Evolutionary conservation across 2,113 vertebrate genomes (phyloP).

Genomic region (Paratilapia polleni): DNA sequence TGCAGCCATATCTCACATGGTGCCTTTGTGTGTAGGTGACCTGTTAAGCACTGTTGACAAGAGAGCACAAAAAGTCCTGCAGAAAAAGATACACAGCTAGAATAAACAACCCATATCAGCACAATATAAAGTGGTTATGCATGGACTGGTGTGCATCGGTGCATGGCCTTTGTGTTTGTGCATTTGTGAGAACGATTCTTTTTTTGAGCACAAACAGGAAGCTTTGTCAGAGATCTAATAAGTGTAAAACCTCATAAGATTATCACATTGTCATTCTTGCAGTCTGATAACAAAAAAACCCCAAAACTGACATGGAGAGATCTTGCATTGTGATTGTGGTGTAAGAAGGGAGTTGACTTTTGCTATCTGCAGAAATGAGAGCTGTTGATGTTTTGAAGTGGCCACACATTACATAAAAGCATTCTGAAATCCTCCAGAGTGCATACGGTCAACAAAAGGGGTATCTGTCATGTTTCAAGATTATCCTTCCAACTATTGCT

Average conservation of each 20-base stretch:
- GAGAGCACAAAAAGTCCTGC: slow-evolving; percentile 9
- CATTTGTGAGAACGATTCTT: slow-evolving; percentile 3
- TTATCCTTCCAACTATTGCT: neutral
- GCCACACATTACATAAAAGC: neutral
- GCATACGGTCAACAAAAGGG: neutral
- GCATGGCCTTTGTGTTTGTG: neutral
- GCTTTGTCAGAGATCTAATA: neutral
- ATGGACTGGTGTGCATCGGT: neutral
- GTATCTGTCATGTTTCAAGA: neutral
- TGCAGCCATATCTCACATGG: slow-evolving; percentile 7
- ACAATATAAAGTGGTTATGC: slow-evolving; percentile 15
- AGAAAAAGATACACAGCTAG: slow-evolving; percentile 11
- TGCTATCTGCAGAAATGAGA: slow-evolving; percentile 14
- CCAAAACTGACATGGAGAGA: neutral
- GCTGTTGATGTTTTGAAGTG: neutral
- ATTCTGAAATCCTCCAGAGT: neutral
- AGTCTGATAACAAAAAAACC: neutral
- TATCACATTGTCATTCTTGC: neutral
- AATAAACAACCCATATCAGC: slow-evolving; percentile 32
- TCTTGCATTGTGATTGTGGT: neutral
- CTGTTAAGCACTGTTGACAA: slow-evolving; percentile 28
- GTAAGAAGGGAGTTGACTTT: neutral
- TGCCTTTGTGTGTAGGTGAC: neutral
- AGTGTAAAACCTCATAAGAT: neutral
- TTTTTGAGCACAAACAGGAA: neutral